These are phyloP conservation scores for Ischnus inquisitorius DNA, from an alignment of 2,888 invertebrate species.

Conservation along the genomic window DNA sequence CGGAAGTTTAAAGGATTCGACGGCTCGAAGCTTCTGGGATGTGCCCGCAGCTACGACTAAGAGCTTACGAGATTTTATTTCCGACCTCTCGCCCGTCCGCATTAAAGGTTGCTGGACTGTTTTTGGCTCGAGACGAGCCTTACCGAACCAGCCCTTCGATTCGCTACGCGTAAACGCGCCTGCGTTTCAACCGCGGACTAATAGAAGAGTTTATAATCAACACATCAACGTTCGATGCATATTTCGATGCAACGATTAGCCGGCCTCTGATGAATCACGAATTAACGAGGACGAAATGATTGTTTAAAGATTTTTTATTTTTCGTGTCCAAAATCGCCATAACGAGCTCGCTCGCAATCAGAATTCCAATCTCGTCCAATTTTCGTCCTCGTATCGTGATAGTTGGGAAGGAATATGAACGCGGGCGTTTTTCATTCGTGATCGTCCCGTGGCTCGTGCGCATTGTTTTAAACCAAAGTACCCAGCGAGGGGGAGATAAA, in stretches of 20 bases:
- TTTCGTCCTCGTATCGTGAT: not conserved
- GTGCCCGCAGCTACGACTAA: constrained; percentile 36
- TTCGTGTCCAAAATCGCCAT: constrained; percentile 15
- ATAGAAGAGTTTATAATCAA: not conserved
- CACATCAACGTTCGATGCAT: too few relatives aligned
- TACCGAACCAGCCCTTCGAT: not conserved
- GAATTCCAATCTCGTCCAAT: constrained; percentile 35
- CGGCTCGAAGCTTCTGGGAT: constrained; percentile 34
- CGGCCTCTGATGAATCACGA: too few relatives aligned
- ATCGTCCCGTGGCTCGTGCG: constrained; percentile 62
- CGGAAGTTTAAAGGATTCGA: constrained; percentile 61
- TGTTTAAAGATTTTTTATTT: not conserved
- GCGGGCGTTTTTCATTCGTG: constrained; percentile 24
- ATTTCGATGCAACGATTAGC: too few relatives aligned
- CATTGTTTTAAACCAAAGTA: constrained; percentile 80
- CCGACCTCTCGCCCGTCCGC: constrained; percentile 16
- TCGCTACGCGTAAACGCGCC: constrained; percentile 1
- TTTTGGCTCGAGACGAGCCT: not conserved
- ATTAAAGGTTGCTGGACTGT: constrained; percentile 13
- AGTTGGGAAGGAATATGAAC: constrained; percentile 9
- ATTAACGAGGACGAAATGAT: too few relatives aligned
- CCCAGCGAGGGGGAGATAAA: constrained; percentile 68
- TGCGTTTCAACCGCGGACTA: not conserved
- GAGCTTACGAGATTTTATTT: constrained; percentile 58
- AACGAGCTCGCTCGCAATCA: constrained; percentile 51